Evolutionary conservation across 2,113 vertebrate species (phyloP).

Genomic region (Sporophila hypoxantha): DNA sequence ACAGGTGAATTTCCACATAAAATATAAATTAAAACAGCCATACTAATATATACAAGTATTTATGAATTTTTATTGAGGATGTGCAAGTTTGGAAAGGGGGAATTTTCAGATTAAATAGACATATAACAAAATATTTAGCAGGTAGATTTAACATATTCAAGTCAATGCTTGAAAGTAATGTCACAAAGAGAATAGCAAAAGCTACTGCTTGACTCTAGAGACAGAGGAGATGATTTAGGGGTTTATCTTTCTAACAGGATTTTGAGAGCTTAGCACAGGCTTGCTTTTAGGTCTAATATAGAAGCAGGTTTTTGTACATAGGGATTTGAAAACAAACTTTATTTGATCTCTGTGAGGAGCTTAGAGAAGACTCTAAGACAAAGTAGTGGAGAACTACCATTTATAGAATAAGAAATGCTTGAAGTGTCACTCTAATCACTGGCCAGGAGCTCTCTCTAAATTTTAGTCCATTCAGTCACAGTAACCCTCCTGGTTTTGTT

Average conservation of each 20-base stretch:
- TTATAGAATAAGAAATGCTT: background rate
- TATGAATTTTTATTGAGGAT: background rate
- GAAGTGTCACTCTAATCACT: background rate
- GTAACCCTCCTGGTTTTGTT: background rate
- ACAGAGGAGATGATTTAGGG: background rate
- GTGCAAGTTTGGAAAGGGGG: background rate
- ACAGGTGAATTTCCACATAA: background rate
- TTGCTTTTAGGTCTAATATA: background rate
- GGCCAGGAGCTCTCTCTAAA: background rate
- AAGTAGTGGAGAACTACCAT: background rate
- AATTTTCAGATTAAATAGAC: background rate
- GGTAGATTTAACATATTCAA: background rate
- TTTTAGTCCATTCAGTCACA: background rate
- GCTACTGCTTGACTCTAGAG: background rate
- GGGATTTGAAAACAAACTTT: conserved; percentile 36
- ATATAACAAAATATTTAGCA: background rate
- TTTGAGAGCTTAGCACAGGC: conserved; percentile 19
- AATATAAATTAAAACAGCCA: background rate
- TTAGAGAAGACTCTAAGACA: conserved; percentile 1
- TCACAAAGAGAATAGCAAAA: conserved; percentile 2
- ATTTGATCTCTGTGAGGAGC: conserved; percentile 25
- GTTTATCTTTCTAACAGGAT: conserved; percentile 36
- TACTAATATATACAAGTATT: background rate
- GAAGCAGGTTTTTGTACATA: background rate
- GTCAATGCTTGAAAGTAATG: background rate